Conservation (phyloP, 1,140 invertebrate genomes). For the Drosophila orena region DNA sequence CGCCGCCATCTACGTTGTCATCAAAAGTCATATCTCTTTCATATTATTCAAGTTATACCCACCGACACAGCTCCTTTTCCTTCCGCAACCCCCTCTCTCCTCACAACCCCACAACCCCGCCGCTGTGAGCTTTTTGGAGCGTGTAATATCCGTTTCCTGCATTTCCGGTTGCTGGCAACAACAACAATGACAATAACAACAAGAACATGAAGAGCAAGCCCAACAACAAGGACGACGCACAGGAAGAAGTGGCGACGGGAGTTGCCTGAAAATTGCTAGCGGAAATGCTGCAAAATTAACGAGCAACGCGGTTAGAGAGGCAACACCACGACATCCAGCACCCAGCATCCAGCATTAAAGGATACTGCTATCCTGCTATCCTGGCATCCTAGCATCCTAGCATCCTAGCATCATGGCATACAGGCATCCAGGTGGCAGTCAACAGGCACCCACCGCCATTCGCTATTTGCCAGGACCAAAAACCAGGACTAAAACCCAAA, state of each 20-base stretch:
- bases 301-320: conserved; percentile 52
- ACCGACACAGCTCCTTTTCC: neutral
- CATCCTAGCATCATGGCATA: too few relatives aligned
- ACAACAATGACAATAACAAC: conserved; percentile 11
- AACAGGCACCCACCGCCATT: conserved; percentile 17
- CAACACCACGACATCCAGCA: neutral
- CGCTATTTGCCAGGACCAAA: neutral
- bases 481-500: neutral
- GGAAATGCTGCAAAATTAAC: conserved; percentile 83
- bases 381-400: neutral
- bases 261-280: conserved; percentile 73
- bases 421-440: conserved; percentile 33
- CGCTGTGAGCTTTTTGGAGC: conserved; percentile 74
- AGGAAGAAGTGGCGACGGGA: conserved; percentile 27
- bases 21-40: conserved; percentile 78
- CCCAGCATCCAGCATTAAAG: neutral
- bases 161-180: conserved; percentile 73
- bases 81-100: neutral
- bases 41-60: conserved; percentile 58
- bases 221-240: neutral
- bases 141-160: conserved; percentile 83
- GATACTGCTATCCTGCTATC: neutral
- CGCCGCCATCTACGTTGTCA: conserved; percentile 39
- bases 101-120: too few relatives aligned
- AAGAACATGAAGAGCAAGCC: neutral